Evolutionary conservation across 2,797 vertebrate species (phyloP), one percentile per base, ranked within the genome.

Genomic region (Syndactyla subalaris): DNA sequence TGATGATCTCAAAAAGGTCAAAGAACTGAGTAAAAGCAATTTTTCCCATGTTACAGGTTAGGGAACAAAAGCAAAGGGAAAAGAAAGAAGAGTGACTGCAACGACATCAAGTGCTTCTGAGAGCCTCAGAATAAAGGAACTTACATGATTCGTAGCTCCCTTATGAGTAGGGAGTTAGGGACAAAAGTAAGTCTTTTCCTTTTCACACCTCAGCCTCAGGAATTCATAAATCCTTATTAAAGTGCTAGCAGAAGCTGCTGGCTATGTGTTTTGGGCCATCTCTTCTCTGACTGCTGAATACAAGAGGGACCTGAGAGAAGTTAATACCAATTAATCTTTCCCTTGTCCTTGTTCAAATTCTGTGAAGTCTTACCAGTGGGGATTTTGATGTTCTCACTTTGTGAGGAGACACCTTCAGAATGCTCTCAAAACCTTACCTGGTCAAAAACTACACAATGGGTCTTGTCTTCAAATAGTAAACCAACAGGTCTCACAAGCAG

Each of bases 381-480:
- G 59, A 82, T 66, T 92, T 75, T 84, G 14, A 41, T 66, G 7
- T 34, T 78, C 51, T 76, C 55, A 63, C 39, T 36, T 70, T 62
- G 18, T 27, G 77, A 68, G 46, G 2, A 62, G 27, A 66, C 24
- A 81, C 26, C 7, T 54, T 29, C 62, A 79, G 36, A 76, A 83
- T 0, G 14, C 10, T 74, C 45, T 52, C 59, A 48, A 92, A 92
- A 85, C 21, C 19, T 70, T 19, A 41, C 9, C 3, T 71, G 32
- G 54, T 18, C 0, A 0, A 72, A 75, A 86, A 10, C 1, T 6
- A 12, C 19, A 72, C 0, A 0, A 16, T 2, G 9, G 12, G 20
- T 41, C 51, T 46, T 66, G 43, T 30, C 22, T 55, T 76, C 39
- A 89, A 12, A 16, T 3, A 59, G 23, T 7, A 73, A 81, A 82